Evolutionary conservation across 2,113 vertebrate genomes (phyloP), one percentile per base, ranked within the genome.

Genomic region (Corythoichthys haematopterus): DNA sequence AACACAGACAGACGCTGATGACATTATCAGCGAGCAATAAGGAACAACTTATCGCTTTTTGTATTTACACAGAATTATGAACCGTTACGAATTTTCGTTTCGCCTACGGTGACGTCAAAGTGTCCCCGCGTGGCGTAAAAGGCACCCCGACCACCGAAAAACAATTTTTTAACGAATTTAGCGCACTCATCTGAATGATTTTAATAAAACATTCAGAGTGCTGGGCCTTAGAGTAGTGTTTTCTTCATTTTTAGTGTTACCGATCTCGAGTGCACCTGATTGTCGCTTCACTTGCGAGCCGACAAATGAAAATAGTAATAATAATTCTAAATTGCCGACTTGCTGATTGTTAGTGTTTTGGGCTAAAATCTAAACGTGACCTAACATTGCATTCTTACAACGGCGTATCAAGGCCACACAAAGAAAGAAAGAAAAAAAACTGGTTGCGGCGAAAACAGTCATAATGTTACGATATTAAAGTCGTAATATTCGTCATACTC

Each of bases 1-100:
- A 46, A 61, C 58, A 61, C 58, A 61, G 40, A 12, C 36, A 38
- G 57, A 7, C 16, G 58, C 58, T 60, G 58, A 60, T 40, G 37
- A 60, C 1, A 4, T 28, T 38, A 45, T 46, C 59, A 62, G 38
- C 59, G n/a, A 45, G n/a, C 40, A 28, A 28, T n/a, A 13, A 40
- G 38, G 16, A 61, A 61, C 37, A n/a, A 5, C 12, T 43, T 2
- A 40, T 43, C 60, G 28, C 40, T 33, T 5, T 57, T 6, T 37
- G 3, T 45, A 46, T 33, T 46, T 46, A 46, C 60, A 62, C 60
- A 46, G 40, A 4, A 28, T 5, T 28, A 28, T 28, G 20, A 43
- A n/a, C 59, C 59, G 7, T 33, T 3, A 55, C 20, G 50, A 51
- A 14, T 16, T 7, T 16, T 53, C 51, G 28, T 53, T 53, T 53